Evolutionary conservation across 2,888 invertebrate species (phyloP), one percentile per base, ranked within the genome.

Genomic region (Leptarthrus brevirostris): DNA sequence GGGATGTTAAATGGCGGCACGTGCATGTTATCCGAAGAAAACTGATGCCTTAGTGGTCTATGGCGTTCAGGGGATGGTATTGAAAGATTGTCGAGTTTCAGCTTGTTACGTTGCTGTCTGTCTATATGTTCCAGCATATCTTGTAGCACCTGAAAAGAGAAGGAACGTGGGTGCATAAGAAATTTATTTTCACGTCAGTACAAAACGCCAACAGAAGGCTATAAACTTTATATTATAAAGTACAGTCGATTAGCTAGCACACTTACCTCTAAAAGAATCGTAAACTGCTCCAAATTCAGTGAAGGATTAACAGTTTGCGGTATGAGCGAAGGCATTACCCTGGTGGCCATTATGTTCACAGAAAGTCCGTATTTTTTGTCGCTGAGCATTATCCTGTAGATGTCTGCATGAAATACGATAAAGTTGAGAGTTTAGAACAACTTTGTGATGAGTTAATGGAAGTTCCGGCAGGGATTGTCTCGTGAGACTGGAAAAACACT

Each of bases 41-140:
- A 92, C 82, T 94, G 93, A 83, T 94, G 93, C 24, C 93, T 88
- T 69, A 94, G 85, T 0, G 90, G 87, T 22, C 93, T 89, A 82
- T 92, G 90, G 30, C 93, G 88, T 77, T 94, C 94, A 0, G 93
- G 92, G 80, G 92, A 92, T 61, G 91, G 90, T 80, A 92, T 86
- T 47, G 92, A 89, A 75, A 92, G 86, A 83, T 92, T 92, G 82
- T 96, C 96, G 81, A 94, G 84, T 85, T 94, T 95, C 83, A 97
- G 88, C 85, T 95, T 95, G 85, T 93, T 93, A 64, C 95, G 90
- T 82, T 97, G 95, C 81, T 93, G 93, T 78, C 92, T 89, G 84
- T 95, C 95, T 77, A 96, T 94, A 81, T 91, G 92, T 80, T 93
- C 93, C 80, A 98, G 86, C 97, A 98, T 96, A 80, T 96, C 95